phyloP scores from a whole-genome alignment of 2,113 vertebrate genomes.

The Nanger granti region DNA sequence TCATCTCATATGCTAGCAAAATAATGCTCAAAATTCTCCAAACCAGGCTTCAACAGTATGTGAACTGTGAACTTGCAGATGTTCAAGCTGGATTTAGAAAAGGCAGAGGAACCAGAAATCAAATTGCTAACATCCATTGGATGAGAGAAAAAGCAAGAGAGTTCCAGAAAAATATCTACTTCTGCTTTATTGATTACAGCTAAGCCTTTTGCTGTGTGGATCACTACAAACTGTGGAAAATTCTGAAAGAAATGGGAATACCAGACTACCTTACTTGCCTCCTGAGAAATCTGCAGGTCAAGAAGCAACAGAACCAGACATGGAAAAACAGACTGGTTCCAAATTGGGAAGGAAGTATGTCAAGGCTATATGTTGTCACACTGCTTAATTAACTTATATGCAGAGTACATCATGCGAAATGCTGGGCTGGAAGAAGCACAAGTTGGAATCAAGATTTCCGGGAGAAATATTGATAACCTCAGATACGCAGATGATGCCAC shows the following conservation, averaged over 20 bases:
- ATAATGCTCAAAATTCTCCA: not conserved
- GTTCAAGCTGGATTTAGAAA: not conserved
- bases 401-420: not conserved
- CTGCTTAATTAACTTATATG: not conserved
- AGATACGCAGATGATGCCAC: fast-evolving
- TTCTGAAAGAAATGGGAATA: not conserved
- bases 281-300: not conserved
- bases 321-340: not conserved
- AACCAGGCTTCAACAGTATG: not conserved
- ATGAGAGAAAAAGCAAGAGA: not conserved
- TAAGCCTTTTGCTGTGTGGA: not conserved
- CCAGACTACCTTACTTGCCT: not conserved
- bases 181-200: not conserved
- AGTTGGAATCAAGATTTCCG: not conserved
- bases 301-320: not conserved
- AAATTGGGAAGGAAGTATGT: not conserved
- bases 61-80: not conserved
- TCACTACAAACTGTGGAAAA: not conserved
- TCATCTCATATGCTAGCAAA: not conserved
- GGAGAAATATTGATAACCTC: not conserved
- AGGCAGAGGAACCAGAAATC: not conserved
- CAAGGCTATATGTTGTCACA: not conserved
- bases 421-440: not conserved
- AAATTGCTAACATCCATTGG: not conserved
- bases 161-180: not conserved